Evolutionary conservation across 2,888 invertebrate genomes (phyloP).

Genomic region (Rotaria socialis): DNA sequence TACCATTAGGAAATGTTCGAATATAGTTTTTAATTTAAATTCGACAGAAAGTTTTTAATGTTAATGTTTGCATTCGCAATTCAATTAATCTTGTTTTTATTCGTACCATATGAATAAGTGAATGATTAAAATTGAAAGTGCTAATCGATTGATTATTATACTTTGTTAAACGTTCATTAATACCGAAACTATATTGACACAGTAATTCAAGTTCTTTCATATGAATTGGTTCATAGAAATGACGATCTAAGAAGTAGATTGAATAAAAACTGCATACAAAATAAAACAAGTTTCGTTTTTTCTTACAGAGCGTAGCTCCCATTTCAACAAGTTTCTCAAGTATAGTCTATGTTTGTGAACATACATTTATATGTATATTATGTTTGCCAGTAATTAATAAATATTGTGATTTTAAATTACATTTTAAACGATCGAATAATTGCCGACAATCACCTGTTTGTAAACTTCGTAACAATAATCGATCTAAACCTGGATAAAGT

Average conservation of each 20-base stretch:
- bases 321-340: not conserved
- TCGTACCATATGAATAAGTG: not conserved
- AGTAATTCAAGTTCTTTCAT: slow-evolving; percentile 17
- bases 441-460: slow-evolving; percentile 23
- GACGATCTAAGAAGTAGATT: not conserved
- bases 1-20: slow-evolving; percentile 7
- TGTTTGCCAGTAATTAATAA: slow-evolving; percentile 24
- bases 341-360: not conserved
- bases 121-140: not conserved
- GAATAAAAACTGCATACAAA: no score
- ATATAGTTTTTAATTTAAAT: slow-evolving; percentile 5
- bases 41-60: not conserved
- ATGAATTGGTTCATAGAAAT: slow-evolving; percentile 27
- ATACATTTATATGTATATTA: slow-evolving; percentile 24
- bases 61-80: not conserved
- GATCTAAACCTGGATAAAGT: slow-evolving; percentile 21
- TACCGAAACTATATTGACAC: not conserved
- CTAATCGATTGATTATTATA: slow-evolving; percentile 24
- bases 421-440: not conserved
- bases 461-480: not conserved
- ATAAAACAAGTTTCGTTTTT: no score
- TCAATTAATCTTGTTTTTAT: not conserved
- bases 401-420: slow-evolving; percentile 30
- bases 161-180: not conserved
- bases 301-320: not conserved